Evolutionary conservation across 2,113 vertebrate species (phyloP), one percentile per base, ranked within the genome.

Genomic region (Vimba vimba): DNA sequence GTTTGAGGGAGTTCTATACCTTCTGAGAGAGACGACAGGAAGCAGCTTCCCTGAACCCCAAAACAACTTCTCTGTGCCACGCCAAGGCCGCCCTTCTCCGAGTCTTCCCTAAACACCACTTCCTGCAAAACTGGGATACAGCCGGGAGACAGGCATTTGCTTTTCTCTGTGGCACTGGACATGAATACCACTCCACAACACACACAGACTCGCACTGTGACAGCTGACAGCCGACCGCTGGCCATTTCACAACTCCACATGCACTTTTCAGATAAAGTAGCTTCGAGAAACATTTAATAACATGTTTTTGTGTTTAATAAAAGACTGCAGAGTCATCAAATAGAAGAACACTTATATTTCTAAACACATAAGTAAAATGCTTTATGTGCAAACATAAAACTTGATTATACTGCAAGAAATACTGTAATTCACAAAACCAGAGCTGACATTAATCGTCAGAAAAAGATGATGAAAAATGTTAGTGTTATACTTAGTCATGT

Each of bases 61-160:
- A 95, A 95, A 94, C 95, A 95, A 92, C 94, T 95, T 91, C 94
- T 90, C 68, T 92, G 94, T 89, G 94, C 93, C 90, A 95, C 93
- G 84, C 93, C 95, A 92, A 95, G 89, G 88, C 94, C 92, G 90
- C 93, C 94, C 90, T 95, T 95, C 93, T 95, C 94, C 80, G 94
- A 95, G 91, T 95, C 95, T 94, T 95, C 95, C 91, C 95, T 94
- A 92, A 95, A 95, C 91, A 95, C 93, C 93, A 95, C 93, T 93
- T 95, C 95, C 93, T 95, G 94, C 92, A 95, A 92, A 91, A 95
- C 95, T 95, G 93, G 88, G 86, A 90, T 91, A 93, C 91, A 94
- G 62, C 89, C 91, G 89, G 86, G 85, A 92, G 88, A 88, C 75
- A 91, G 86, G 84, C n/a, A 33, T 83, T 91, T 90, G 88, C 88